These are phyloP conservation scores for Pseudachorutes palmiensis DNA, from an alignment of 1,140 invertebrate species.

Conservation along the genomic window DNA sequence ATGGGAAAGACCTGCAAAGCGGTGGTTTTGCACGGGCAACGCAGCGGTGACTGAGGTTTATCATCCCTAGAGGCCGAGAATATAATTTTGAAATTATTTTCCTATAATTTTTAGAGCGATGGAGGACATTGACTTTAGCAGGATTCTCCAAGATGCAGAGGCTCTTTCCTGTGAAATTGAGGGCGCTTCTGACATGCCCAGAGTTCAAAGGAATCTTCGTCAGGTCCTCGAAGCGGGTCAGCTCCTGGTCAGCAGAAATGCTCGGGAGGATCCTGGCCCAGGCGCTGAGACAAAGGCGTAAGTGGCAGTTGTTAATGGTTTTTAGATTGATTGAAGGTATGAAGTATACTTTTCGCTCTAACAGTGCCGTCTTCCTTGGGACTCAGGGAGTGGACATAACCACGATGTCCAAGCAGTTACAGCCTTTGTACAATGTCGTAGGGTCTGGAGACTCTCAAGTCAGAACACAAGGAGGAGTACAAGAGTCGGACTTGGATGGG, in stretches of 20 bases:
- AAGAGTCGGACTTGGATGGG: slow-evolving; percentile 75
- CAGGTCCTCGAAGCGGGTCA: slow-evolving; percentile 88
- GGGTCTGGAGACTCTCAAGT: not conserved
- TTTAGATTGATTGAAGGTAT: no score
- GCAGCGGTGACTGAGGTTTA: no score
- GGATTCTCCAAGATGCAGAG: slow-evolving; percentile 80
- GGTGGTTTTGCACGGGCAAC: no score
- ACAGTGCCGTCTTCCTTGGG: slow-evolving; percentile 80
- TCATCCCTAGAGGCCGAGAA: no score
- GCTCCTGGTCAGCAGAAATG: slow-evolving; percentile 74
- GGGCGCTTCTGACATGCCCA: slow-evolving; percentile 66
- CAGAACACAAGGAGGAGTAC: not conserved
- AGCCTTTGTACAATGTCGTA: slow-evolving; percentile 57
- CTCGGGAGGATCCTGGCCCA: slow-evolving; percentile 56
- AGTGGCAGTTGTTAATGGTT: no score
- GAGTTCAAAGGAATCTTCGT: slow-evolving; percentile 79
- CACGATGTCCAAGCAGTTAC: slow-evolving; percentile 82
- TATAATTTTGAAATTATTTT: no score
- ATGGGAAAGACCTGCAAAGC: no score
- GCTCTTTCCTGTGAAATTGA: slow-evolving; percentile 81
- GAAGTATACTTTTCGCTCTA: slow-evolving; percentile 1
- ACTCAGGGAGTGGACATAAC: slow-evolving; percentile 85
- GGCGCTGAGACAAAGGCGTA: slow-evolving; percentile 88
- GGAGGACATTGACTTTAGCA: slow-evolving; percentile 62
- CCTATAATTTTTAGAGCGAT: slow-evolving; percentile 26